Percentiles rank a stretch among this genome's conserved stretches.
These are phyloP conservation scores for Varanus komodoensis DNA, from an alignment of 2,113 vertebrate genomes.

Conservation along the genomic window DNA sequence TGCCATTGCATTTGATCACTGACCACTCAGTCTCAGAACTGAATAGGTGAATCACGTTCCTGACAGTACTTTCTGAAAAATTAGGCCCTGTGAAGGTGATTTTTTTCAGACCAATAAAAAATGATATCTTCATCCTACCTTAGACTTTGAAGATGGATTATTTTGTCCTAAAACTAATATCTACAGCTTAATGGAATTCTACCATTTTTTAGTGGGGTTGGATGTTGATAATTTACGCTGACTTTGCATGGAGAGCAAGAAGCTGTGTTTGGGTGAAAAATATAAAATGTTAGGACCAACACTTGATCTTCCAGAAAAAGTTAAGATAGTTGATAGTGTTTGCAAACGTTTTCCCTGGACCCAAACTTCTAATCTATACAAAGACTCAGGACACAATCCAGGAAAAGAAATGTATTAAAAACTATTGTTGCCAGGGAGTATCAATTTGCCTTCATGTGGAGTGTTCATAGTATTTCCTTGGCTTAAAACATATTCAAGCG, in stretches of 20 bases:
- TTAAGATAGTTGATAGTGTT: constrained; percentile 25
- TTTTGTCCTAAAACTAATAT: constrained; percentile 37
- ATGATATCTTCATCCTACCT: constrained; percentile 24
- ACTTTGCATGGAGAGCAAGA: constrained; percentile 5
- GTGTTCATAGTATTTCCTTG: neutral
- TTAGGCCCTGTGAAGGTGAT: constrained; percentile 12
- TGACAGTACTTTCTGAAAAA: neutral
- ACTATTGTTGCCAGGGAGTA: neutral
- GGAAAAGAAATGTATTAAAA: neutral
- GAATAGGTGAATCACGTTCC: constrained; percentile 31
- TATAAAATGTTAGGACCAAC: constrained; percentile 21
- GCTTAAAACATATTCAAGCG: neutral
- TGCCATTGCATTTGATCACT: constrained; percentile 57
- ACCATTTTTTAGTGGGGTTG: neutral
- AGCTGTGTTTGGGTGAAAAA: constrained; percentile 51
- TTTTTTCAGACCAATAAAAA: constrained; percentile 11
- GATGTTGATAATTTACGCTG: constrained; percentile 30
- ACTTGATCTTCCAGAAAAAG: constrained; percentile 24
- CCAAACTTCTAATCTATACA: neutral
- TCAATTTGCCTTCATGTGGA: neutral
- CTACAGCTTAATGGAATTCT: neutral
- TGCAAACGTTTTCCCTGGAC: neutral
- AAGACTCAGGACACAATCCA: neutral
- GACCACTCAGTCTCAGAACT: constrained; percentile 25
- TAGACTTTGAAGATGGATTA: constrained; percentile 17